Base-by-base conservation (phyloP, 2,797 vertebrate genomes). In the Momotus momota region DNA sequence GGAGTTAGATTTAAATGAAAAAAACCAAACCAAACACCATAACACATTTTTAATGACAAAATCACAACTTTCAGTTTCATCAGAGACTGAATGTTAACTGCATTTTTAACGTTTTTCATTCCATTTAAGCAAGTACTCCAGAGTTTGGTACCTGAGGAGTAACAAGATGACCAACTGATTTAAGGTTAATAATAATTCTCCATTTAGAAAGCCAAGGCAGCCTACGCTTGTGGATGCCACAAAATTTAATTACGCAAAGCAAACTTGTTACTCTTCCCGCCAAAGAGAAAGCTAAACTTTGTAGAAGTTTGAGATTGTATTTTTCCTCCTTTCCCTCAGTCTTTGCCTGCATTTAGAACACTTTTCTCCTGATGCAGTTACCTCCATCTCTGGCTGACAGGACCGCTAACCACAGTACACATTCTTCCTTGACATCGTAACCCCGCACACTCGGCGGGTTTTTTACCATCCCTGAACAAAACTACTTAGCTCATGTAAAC, bases 211-310 rank as follows among this genome's bases (percentile, higher is more conserved):
- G 13, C 22, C 35, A 38, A 2, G 26, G 7, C 16, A n/a, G 6
- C 5, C 3, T 18, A 2, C 0, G 0, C 14, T 60, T 2, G 3
- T 25, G 7, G 15, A 41, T 31, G 33, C 6, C 75, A 67, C 45
- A 60, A 18, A 55, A 52, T 57, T 4, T 12, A 88, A n/a, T 5
- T 43, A 46, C 58, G 58, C 38, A 61, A 80, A 33, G 31, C 48
- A 78, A 61, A 33, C 5, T 12, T 27, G 12, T 14, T 51, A 11
- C 8, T 84, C 33, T 40, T 78, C 26, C 43, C 33, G 8, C 9
- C 49, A 26, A 46, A 72, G 1, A 12, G 7, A 88, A 88, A 66
- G 4, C 2, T 35, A 6, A 14, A 20, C 15, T 49, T 62, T 11
- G 35, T 8, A 20, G 11, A 29, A 73, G 10, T 15, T 5, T 26